Base-by-base conservation (phyloP, 2,888 invertebrate genomes). In the Dasysyrphus albostriatus region DNA sequence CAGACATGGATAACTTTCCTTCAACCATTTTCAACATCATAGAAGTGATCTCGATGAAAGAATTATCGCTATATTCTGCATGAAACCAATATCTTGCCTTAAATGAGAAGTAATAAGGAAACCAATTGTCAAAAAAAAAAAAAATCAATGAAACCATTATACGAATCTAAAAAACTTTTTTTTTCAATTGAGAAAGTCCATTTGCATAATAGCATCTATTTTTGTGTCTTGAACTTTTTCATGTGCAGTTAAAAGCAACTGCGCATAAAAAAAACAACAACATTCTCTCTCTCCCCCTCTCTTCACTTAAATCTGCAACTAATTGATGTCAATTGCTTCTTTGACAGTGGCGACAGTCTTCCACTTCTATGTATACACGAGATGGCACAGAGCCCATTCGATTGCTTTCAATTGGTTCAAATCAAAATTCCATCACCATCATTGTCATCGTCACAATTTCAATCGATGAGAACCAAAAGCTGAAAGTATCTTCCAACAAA, bases 241-340 rank as follows among this genome's bases (percentile, higher is more conserved):
- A 32, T 19, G 24, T 61, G 67, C 69, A 69, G 39, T 51, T 54
- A 29, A 54, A 69, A 69, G 10, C n/a, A 69, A 69, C 9, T 69
- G 51, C 69, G 54, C 54, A 54, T 24, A 39, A 54, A 61, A 8
- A 14, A 56, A 56, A 16, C 44, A 59, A 24, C 47, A 67, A 67
- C 29, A 29, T 29, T n/a, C 29, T 58, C 44, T 32, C 58, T n/a
- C 3, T 29, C 3, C 3, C 24, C 24, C 47, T 39, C 47, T 12
- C 4, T 32, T 63, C 39, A 69, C 67, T 74, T 75, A 83, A 81
- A 83, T 75, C 83, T 54, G 74, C 72, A 83, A 65, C 78, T 87
- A 87, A 87, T 87, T 87, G 87, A 87, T 83, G 78, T 87, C 87
- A 87, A 87, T 83, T 87, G 83, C 83, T 85, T 10, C 47, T 29